Evolutionary conservation across 2,888 invertebrate species (phyloP).

Genomic region (Lissonota sp.): DNA sequence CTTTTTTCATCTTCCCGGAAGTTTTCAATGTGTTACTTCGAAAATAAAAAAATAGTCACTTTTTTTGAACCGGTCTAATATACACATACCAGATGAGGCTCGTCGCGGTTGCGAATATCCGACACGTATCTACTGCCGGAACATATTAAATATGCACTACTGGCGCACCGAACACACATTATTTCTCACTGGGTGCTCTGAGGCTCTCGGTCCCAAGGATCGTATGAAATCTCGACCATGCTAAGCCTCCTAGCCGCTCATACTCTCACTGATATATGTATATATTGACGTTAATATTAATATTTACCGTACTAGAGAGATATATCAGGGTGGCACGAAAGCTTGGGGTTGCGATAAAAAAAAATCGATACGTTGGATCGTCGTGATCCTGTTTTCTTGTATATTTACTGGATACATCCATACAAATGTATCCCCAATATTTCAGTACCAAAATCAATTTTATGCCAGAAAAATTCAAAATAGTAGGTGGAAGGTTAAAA

Average conservation of each 20-base stretch:
- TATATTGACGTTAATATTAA: slow-evolving; percentile 4
- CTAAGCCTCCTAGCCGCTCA: neutral
- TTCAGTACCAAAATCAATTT: no score
- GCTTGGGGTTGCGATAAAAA: neutral
- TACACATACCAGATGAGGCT: slow-evolving; percentile 18
- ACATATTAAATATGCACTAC: slow-evolving; percentile 60
- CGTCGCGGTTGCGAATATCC: slow-evolving; percentile 6
- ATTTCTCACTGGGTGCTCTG: slow-evolving; percentile 25
- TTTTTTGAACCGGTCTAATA: no score
- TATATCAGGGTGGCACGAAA: slow-evolving; percentile 18
- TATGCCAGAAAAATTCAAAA: no score
- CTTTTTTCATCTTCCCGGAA: no score
- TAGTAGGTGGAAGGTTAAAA: no score
- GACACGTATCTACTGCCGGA: slow-evolving; percentile 49
- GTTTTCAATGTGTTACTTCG: no score
- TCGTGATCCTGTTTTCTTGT: no score
- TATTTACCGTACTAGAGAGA: slow-evolving; percentile 12
- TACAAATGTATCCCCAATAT: neutral
- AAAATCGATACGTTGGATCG: slow-evolving; percentile 46
- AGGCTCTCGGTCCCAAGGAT: slow-evolving; percentile 12
- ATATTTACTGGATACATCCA: neutral
- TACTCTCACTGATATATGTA: neutral
- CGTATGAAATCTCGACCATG: slow-evolving; percentile 35
- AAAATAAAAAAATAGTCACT: no score
- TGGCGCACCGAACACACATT: slow-evolving; percentile 38